Percentiles rank a stretch among this genome's conserved stretches.
phyloP scores from a whole-genome alignment of 2,113 vertebrate genomes.

The Melanerpes formicivorus region DNA sequence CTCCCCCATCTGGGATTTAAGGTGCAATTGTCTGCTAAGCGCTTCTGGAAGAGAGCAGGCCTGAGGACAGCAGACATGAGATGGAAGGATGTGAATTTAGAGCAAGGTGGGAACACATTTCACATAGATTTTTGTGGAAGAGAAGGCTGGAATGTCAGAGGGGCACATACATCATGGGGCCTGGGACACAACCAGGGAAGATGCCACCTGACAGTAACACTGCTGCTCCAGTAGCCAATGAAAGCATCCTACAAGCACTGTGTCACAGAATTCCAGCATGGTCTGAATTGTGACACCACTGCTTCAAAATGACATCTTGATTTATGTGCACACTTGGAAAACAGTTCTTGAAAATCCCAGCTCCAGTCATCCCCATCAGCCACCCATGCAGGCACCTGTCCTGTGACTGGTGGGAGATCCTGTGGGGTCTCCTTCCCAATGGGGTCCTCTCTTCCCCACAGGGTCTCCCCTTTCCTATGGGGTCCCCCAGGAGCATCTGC shows the following conservation, averaged over 20 bases:
- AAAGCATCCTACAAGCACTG: background rate
- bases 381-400: background rate
- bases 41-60: background rate
- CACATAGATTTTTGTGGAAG: background rate
- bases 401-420: rapidly evolving
- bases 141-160: background rate
- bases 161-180: rapidly evolving
- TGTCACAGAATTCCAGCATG: no score
- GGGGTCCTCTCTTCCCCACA: background rate
- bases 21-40: background rate
- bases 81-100: background rate
- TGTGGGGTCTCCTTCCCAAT: background rate
- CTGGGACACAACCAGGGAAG: background rate
- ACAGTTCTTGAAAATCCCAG: background rate
- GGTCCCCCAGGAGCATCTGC: background rate
- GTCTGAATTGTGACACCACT: rapidly evolving
- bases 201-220: background rate
- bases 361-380: background rate
- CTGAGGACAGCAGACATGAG: background rate
- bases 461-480: background rate
- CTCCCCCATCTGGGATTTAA: background rate
- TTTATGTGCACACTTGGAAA: background rate
- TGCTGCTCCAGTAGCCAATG: background rate
- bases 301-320: background rate
- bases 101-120: background rate